phyloP scores from a whole-genome alignment of 2,113 vertebrate genomes.

The Vulpes ferrilata region DNA sequence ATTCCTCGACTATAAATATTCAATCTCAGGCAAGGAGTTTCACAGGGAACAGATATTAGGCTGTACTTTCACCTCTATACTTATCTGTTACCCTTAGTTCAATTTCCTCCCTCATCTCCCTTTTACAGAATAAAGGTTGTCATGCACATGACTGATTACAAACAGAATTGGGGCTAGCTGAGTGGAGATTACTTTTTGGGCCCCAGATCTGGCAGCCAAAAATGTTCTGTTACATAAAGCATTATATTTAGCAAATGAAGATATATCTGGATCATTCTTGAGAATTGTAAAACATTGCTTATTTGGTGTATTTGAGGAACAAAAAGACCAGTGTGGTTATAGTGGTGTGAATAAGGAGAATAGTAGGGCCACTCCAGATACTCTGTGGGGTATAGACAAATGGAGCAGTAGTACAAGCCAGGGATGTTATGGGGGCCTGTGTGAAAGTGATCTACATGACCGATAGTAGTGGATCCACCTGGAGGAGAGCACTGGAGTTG shows the following conservation, averaged over 20 bases:
- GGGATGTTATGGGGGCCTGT: background rate
- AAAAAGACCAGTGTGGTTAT: background rate
- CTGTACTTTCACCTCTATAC: background rate
- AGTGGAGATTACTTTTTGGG: constrained; percentile 4
- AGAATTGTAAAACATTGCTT: background rate
- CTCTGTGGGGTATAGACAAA: background rate
- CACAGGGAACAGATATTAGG: background rate
- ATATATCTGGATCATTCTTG: background rate
- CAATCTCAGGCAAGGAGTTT: background rate
- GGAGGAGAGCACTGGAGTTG: background rate
- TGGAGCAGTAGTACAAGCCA: background rate
- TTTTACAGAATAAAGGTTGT: background rate
- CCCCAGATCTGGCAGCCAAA: background rate
- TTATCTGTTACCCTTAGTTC: background rate
- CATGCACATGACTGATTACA: background rate
- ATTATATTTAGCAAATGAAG: constrained; percentile 2
- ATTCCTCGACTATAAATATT: constrained; percentile 1
- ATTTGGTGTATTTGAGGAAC: background rate
- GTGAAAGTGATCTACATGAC: background rate
- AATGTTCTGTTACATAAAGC: background rate
- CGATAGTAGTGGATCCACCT: background rate
- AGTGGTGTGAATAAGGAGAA: background rate
- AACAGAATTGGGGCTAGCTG: background rate
- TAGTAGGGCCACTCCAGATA: background rate
- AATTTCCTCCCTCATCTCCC: background rate